Base-by-base conservation (phyloP, 2,888 invertebrate genomes). In the Euproctis similis region DNA sequence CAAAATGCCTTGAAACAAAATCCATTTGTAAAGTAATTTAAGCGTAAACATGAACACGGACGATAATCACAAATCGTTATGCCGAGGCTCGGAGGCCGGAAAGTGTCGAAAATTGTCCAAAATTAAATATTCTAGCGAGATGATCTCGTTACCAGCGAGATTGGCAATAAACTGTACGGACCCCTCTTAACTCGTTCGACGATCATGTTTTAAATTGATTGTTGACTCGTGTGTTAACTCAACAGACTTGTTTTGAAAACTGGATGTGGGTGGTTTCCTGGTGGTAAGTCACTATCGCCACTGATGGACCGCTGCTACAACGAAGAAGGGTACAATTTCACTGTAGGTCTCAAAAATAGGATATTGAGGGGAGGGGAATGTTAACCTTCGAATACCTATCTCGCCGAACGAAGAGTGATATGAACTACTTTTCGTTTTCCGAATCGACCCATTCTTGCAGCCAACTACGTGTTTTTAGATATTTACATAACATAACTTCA, bases 141-240 rank as follows among this genome's bases (percentile, higher is more conserved):
- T 71, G 61, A 82, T 81, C 64, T 57, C 69, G 90, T 86, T 88
- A 76, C 48, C 58, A 56, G 52, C 61, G 73, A 81, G 74, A 82
- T 81, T 81, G 82, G 50, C 78, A 76, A 80, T 81, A 78, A 72
- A 71, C 54, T 57, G 54, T 45, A 41, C 41, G 55, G 51, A 48
- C 49, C 51, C 51, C 49, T 45, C 50, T 8, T 50, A 59, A 64
- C 60, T 58, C 63, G 54, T 55, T 61, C 53, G 70, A 73, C n/a
- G n/a, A 74, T 67, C 52, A 58, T 52, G 45, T 38, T 21, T 31
- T 42, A 65, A 72, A 75, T 69, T 73, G 67, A 66, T 69, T 50
- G 37, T 51, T 27, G 22, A 36, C 17, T 47, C 31, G 39, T 14
- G 20, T 28, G 13, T 12, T 12, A 30, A 32, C 33, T 17, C 28